phyloP scores from a whole-genome alignment of 2,797 vertebrate genomes.

The Enteromius anoplus region DNA sequence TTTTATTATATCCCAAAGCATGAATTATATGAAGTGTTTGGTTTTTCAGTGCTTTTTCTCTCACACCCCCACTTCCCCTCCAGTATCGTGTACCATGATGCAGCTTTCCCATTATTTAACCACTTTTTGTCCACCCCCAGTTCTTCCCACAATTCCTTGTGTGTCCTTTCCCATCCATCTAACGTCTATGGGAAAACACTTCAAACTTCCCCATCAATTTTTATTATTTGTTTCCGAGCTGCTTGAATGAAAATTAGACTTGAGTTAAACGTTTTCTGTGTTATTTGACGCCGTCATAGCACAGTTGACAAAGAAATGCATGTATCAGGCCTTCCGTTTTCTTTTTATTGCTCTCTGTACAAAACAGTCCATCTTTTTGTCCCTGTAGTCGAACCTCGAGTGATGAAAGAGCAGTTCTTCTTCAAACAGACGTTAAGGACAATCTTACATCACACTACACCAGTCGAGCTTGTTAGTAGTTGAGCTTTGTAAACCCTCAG shows the following conservation, averaged over 20 bases:
- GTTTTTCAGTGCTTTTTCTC: constrained; percentile 64
- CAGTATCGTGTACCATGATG: constrained; percentile 57
- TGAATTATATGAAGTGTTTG: constrained; percentile 57
- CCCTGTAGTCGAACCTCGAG: not conserved
- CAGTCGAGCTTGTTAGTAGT: not conserved
- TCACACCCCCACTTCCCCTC: constrained; percentile 71
- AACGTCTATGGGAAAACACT: not conserved
- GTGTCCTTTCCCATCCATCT: constrained; percentile 60
- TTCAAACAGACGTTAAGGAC: not conserved
- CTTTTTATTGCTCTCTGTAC: not conserved
- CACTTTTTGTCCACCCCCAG: constrained; percentile 57
- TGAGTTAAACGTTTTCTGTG: not conserved
- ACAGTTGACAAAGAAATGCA: not conserved
- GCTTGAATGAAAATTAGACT: not conserved
- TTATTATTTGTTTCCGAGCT: not conserved
- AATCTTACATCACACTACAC: not conserved
- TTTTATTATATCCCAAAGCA: constrained; percentile 44
- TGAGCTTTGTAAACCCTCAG: not conserved
- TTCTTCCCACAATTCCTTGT: constrained; percentile 54
- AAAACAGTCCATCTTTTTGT: not conserved
- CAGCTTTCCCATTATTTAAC: constrained; percentile 64
- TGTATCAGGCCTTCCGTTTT: not conserved
- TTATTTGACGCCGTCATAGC: not conserved
- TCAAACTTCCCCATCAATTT: not conserved
- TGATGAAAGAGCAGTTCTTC: not conserved